Percentiles rank a stretch among this genome's conserved stretches.
Conservation (phyloP, 2,113 vertebrate genomes). For the Sinocyclocheilus grahami region DNA sequence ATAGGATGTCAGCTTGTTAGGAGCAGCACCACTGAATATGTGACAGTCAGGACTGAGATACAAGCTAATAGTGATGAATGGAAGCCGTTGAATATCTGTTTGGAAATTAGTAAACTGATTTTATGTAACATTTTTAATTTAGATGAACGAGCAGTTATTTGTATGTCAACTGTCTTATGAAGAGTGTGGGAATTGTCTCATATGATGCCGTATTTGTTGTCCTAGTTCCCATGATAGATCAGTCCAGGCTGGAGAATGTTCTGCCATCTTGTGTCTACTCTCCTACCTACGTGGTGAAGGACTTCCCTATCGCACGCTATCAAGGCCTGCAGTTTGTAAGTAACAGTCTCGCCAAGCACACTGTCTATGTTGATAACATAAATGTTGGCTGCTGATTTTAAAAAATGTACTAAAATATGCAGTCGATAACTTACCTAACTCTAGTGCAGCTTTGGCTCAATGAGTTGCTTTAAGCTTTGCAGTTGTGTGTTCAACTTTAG, state of each 20-base stretch:
- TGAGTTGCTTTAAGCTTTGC: not conserved
- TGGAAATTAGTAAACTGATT: not conserved
- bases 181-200: not conserved
- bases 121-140: not conserved
- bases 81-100: not conserved
- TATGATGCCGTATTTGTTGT: not conserved
- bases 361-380: conserved; percentile 1
- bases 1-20: conserved; percentile 18
- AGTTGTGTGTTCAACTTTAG: not conserved
- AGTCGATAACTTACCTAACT: not conserved
- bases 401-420: not conserved
- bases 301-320: conserved; percentile 97
- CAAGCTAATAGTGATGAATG: not conserved
- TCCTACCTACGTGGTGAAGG: conserved; percentile 96
- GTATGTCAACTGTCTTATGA: not conserved
- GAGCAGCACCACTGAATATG: not conserved
- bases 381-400: no score
- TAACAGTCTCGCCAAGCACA: conserved; percentile 52
- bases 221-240: conserved; percentile 86
- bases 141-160: conserved; percentile 3
- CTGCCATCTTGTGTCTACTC: conserved; percentile 93
- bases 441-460: not conserved
- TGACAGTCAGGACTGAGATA: not conserved
- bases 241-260: conserved; percentile 83
- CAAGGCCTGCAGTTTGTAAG: conserved; percentile 98